These are phyloP conservation scores for Busseola fusca DNA, from an alignment of 2,888 invertebrate genomes.

Conservation along the genomic window DNA sequence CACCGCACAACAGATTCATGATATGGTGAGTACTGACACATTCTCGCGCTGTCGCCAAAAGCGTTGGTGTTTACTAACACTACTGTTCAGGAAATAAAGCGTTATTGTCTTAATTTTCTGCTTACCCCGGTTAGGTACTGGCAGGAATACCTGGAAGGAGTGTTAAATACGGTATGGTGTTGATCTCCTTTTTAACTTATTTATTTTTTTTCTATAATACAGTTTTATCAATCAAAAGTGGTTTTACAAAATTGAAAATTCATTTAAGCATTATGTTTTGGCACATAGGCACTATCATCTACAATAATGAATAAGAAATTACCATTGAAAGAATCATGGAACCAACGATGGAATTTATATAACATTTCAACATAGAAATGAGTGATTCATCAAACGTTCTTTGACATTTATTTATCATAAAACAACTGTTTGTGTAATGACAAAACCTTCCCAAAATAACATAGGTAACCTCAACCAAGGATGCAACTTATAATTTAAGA, in stretches of 20 bases:
- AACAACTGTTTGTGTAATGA: not conserved
- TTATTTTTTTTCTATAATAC: not conserved
- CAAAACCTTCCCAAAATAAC: constrained; percentile 18
- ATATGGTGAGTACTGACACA: constrained; percentile 90
- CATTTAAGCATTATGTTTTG: not conserved
- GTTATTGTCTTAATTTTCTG: too few species aligned
- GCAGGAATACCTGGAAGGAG: not conserved
- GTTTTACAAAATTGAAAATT: not conserved
- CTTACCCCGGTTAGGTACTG: too few species aligned
- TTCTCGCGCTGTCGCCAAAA: not conserved
- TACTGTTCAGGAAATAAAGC: too few species aligned
- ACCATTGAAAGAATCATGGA: not conserved
- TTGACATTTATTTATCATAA: constrained; percentile 9
- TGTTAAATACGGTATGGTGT: too few species aligned
- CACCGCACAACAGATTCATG: constrained; percentile 93
- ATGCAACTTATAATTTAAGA: constrained; percentile 10
- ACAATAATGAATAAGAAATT: constrained; percentile 6
- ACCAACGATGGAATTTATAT: not conserved
- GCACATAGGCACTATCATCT: not conserved
- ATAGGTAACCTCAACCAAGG: constrained; percentile 9
- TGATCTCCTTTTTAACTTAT: too few species aligned
- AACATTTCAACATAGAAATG: not conserved
- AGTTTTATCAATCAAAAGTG: not conserved
- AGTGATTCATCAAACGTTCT: not conserved
- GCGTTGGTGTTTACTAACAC: too few species aligned